These are phyloP conservation scores for Rhabdophis nuchalis DNA, from an alignment of 2,797 vertebrate genomes.

Conservation along the genomic window DNA sequence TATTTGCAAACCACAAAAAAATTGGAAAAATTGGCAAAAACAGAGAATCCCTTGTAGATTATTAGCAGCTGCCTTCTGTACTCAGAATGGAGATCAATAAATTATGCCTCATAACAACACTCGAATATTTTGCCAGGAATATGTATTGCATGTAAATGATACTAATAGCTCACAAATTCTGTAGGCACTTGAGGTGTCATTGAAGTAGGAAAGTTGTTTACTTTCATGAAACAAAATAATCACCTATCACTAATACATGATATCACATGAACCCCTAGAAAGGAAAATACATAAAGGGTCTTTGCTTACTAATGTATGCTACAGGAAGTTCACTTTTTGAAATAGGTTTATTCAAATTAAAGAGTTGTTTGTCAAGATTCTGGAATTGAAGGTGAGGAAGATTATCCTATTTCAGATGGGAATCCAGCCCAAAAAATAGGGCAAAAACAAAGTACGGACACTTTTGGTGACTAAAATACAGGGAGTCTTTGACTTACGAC, in stretches of 20 bases:
- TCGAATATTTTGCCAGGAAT: slow-evolving; percentile 53
- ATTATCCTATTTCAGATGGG: background rate
- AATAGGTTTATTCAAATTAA: background rate
- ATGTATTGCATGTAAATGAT: slow-evolving; percentile 36
- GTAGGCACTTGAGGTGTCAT: slow-evolving; percentile 32
- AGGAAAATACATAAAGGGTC: slow-evolving; percentile 17
- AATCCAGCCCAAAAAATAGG: background rate
- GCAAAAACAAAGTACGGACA: background rate
- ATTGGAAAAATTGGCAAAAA: slow-evolving; percentile 3
- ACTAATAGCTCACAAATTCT: slow-evolving; percentile 49
- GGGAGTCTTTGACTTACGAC: background rate
- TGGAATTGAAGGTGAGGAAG: background rate
- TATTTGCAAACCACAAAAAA: background rate
- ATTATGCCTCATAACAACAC: slow-evolving; percentile 58
- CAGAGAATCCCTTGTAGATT: slow-evolving; percentile 1
- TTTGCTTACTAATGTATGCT: slow-evolving; percentile 17
- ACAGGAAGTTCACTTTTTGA: slow-evolving; percentile 18
- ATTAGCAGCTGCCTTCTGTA: slow-evolving; percentile 41
- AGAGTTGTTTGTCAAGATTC: background rate
- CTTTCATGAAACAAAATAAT: slow-evolving; percentile 39
- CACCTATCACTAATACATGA: slow-evolving; percentile 13
- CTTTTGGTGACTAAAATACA: background rate
- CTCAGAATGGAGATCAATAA: slow-evolving; percentile 50
- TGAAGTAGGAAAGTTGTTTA: slow-evolving; percentile 50
- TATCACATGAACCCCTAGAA: slow-evolving; percentile 16